Evolutionary conservation across 1,140 invertebrate species (phyloP).

Genomic region (Penaeus vannamei): DNA sequence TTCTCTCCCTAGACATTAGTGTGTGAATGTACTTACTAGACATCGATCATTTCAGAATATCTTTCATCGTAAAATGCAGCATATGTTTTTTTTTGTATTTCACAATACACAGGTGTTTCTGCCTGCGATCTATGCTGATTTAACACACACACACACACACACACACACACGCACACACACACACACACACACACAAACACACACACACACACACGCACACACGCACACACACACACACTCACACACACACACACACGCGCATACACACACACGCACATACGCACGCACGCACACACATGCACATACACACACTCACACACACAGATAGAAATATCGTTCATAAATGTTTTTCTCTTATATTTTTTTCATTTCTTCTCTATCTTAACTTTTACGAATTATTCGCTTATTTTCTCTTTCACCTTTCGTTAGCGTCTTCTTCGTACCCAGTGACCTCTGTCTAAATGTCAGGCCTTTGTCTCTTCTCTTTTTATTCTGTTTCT

Average conservation of each 20-base stretch:
- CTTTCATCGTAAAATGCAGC: background rate
- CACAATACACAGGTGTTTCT: too few species aligned
- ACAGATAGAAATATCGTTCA: background rate
- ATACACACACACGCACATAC: background rate
- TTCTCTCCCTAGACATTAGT: too few species aligned
- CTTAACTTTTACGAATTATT: background rate
- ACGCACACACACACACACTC: constrained; percentile 9
- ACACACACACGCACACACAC: constrained; percentile 13
- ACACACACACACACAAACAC: constrained; percentile 16
- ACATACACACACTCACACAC: constrained; percentile 16
- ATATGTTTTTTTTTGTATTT: too few species aligned
- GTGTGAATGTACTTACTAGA: too few species aligned
- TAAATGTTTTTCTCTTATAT: background rate
- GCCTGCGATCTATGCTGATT: too few species aligned
- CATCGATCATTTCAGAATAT: too few species aligned
- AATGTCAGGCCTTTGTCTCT: too few species aligned
- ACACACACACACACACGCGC: constrained; percentile 7
- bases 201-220: constrained; percentile 10
- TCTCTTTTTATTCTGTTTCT: too few species aligned
- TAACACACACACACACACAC: constrained; percentile 27
- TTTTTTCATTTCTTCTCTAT: background rate
- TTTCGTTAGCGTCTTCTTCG: too few species aligned
- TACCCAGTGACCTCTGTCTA: too few species aligned
- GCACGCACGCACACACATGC: background rate
- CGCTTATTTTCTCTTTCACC: background rate